Percentiles rank a stretch among this genome's conserved stretches.
Evolutionary conservation across 2,797 vertebrate species (phyloP).

Genomic region (Myotis daubentonii): DNA sequence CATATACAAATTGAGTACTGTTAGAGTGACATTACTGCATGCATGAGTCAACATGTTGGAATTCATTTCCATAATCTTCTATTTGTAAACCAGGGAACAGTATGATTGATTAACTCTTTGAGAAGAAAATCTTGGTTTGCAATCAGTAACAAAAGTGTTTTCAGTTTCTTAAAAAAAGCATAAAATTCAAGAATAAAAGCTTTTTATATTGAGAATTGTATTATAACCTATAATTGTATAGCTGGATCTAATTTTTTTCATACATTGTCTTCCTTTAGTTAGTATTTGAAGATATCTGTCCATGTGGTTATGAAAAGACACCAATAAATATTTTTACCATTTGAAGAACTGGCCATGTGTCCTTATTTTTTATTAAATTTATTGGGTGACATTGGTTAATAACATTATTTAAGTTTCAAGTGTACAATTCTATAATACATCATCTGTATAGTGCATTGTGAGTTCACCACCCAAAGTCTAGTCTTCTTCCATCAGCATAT

Average conservation of each 20-base stretch:
- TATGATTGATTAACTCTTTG: conserved; percentile 63
- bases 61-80: conserved; percentile 69
- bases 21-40: conserved; percentile 44
- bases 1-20: conserved; percentile 53
- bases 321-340: background rate
- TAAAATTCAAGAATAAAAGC: conserved; percentile 16
- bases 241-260: background rate
- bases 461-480: background rate
- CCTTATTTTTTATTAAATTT: background rate
- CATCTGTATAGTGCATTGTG: background rate
- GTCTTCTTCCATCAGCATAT: background rate
- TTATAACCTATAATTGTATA: background rate
- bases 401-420: background rate
- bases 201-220: background rate
- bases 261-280: background rate
- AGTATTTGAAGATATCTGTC: background rate
- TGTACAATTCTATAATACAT: background rate
- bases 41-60: conserved; percentile 65
- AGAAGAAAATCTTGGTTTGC: conserved; percentile 42
- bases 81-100: conserved; percentile 65
- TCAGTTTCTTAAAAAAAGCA: background rate
- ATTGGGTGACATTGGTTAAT: background rate
- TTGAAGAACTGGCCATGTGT: background rate
- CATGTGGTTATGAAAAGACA: background rate
- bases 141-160: conserved; percentile 42